Evolutionary conservation across 1,140 invertebrate species (phyloP).

Genomic region (Dryas iulia): DNA sequence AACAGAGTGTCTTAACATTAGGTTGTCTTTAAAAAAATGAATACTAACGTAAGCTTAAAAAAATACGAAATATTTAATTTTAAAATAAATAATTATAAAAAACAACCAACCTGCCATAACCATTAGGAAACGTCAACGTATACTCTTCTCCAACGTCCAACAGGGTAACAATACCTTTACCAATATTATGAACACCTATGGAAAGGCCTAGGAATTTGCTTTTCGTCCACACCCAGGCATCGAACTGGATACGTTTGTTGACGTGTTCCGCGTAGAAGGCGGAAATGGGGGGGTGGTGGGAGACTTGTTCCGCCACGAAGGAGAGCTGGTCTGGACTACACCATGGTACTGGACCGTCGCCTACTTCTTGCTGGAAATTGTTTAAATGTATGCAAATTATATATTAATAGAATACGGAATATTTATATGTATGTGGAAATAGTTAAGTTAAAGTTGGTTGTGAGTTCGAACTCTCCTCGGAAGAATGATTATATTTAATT

Average conservation of each 20-base stretch:
- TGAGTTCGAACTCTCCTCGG: too few species aligned
- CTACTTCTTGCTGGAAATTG: slow-evolving; percentile 71
- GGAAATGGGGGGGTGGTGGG: slow-evolving; percentile 98
- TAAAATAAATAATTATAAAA: background rate
- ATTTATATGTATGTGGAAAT: too few species aligned
- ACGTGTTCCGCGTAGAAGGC: slow-evolving; percentile 98
- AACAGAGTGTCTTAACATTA: too few species aligned
- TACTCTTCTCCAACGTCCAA: slow-evolving; percentile 95
- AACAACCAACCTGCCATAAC: slow-evolving; percentile 88
- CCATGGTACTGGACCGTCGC: slow-evolving; percentile 91
- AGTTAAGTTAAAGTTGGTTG: too few species aligned
- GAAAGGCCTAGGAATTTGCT: slow-evolving; percentile 98
- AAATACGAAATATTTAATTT: too few species aligned
- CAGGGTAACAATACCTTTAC: slow-evolving; percentile 90
- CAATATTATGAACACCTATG: slow-evolving; percentile 94
- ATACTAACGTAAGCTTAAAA: too few species aligned
- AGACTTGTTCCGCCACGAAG: slow-evolving; percentile 99
- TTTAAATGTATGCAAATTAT: too few species aligned
- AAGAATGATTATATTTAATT: too few species aligned
- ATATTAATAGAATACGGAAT: too few species aligned
- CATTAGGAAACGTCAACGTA: slow-evolving; percentile 96
- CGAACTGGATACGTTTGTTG: slow-evolving; percentile 92
- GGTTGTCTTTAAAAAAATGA: too few species aligned
- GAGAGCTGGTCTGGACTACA: slow-evolving; percentile 89
- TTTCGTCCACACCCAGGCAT: slow-evolving; percentile 98